These are phyloP conservation scores for Oreocharis arfaki DNA, from an alignment of 2,113 vertebrate genomes.

Conservation along the genomic window DNA sequence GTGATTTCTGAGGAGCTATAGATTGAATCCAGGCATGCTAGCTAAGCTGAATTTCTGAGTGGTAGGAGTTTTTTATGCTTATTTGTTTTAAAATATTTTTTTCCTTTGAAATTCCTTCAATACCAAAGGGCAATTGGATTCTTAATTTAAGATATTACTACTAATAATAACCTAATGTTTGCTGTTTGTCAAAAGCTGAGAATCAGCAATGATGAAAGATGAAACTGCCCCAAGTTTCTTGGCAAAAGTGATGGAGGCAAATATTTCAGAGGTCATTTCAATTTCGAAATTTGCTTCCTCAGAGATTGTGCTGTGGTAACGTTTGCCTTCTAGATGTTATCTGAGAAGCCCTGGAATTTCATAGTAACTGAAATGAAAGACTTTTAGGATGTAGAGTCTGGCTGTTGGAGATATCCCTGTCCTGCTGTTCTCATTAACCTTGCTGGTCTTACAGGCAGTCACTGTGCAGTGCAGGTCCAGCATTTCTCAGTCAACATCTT, in stretches of 20 bases:
- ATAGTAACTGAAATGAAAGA: slow-evolving; percentile 4
- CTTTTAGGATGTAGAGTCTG: neutral
- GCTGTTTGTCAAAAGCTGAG: neutral
- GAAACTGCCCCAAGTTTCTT: slow-evolving; percentile 26
- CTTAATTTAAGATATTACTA: neutral
- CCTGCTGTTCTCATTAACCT: slow-evolving; percentile 15
- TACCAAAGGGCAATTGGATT: neutral
- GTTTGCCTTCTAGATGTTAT: slow-evolving; percentile 38
- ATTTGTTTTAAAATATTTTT: neutral
- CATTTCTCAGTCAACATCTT: neutral
- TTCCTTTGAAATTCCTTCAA: neutral
- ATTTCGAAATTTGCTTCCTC: slow-evolving; percentile 44
- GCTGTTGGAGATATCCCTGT: neutral
- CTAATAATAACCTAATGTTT: neutral
- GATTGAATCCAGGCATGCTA: slow-evolving; percentile 24
- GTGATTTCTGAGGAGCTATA: slow-evolving; percentile 15
- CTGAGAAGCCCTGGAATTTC: slow-evolving; percentile 7
- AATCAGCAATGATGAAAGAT: slow-evolving; percentile 4
- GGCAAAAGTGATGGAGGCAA: slow-evolving; percentile 25
- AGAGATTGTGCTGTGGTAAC: slow-evolving; percentile 26
- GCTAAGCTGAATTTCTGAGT: neutral
- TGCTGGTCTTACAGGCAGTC: neutral
- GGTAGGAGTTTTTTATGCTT: neutral
- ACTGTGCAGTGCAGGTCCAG: neutral
- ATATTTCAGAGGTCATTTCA: slow-evolving; percentile 45